A percentile compares a stretch with the other conserved stretches of the same genome.
Conservation (phyloP, 2,888 invertebrate genomes). For the Crioceris asparagi region DNA sequence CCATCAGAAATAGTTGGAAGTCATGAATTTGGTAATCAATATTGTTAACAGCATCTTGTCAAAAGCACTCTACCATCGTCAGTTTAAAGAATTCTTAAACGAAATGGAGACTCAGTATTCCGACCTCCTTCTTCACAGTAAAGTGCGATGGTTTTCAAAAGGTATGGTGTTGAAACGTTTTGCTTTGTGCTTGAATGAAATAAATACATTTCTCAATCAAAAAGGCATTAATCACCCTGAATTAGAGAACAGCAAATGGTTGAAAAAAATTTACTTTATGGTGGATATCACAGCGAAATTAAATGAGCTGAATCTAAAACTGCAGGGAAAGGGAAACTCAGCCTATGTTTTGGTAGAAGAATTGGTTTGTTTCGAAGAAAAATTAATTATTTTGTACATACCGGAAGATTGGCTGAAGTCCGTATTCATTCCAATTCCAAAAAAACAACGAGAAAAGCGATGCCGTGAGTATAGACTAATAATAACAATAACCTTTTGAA, state of each 20-base stretch:
- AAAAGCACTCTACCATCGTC: constrained; percentile 7
- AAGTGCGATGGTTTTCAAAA: background rate
- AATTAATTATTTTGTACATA: too few relatives aligned
- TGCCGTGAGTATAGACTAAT: too few relatives aligned
- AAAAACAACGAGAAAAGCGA: too few relatives aligned
- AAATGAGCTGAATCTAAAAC: background rate
- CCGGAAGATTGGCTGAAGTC: too few relatives aligned
- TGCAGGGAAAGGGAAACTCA: background rate
- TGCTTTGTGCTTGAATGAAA: constrained; percentile 7
- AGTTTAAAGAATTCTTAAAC: constrained; percentile 4
- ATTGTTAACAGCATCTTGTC: constrained; percentile 2
- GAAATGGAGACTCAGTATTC: constrained; percentile 7
- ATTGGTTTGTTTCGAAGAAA: too few relatives aligned
- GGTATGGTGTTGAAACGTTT: constrained; percentile 6
- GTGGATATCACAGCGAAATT: background rate
- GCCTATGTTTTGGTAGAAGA: background rate
- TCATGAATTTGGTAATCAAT: too few relatives aligned
- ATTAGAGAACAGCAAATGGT: constrained; percentile 4
- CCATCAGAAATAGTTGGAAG: too few relatives aligned
- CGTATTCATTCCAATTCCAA: too few relatives aligned
- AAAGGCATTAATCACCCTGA: constrained; percentile 3
- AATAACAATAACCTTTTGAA: too few relatives aligned
- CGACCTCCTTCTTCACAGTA: constrained; percentile 4
- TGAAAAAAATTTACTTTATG: constrained; percentile 4
- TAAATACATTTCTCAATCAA: constrained; percentile 3